Evolutionary conservation across 2,113 vertebrate genomes (phyloP), one percentile per base, ranked within the genome.

Genomic region (Coregonus clupeaformis): DNA sequence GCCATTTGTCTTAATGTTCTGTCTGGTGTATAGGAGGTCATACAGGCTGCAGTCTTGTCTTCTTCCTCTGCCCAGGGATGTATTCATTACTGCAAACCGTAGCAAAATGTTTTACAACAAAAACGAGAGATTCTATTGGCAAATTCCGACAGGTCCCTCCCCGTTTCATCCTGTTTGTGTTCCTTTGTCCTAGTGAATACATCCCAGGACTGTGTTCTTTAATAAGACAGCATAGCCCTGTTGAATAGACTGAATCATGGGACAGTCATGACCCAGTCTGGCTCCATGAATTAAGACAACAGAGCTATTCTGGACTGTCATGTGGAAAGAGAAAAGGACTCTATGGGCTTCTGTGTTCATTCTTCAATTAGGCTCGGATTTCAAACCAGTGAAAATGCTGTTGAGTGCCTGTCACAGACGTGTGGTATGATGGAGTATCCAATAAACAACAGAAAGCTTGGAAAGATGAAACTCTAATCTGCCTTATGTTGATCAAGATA

Each of bases 271-370:
- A 79, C 62, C 47, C 52, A 49, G 63, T 72, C 63, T 70, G 24
- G 20, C 66, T 6, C n/a, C 29, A 80, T 83, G 57, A 60, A 47
- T 27, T 29, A 22, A 32, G 52, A 74, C 68, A 70, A 73, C 67
- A 49, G 59, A 20, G 6, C 71, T 25, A 59, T 77, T 77, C 22
- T 22, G 30, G 24, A 57, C 20, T 6, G 55, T 73, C 74, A 73
- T 72, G 83, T 64, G 63, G 42, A 5, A 25, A 47, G 24, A n/a
- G 70, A 59, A 36, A 36, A 47, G 16, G n/a, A 18, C 16, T 88
- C 69, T 86, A 62, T 82, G 65, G 71, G 76, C 63, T 80, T 83
- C 74, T 89, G 78, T 91, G 75, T 79, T 70, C 76, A 24, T 30
- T n/a, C 25, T 16, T 45, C 80, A 80, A 84, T 81, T 75, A 24